Evolutionary conservation across 2,113 vertebrate species (phyloP).

Genomic region (Saccopteryx bilineata): DNA sequence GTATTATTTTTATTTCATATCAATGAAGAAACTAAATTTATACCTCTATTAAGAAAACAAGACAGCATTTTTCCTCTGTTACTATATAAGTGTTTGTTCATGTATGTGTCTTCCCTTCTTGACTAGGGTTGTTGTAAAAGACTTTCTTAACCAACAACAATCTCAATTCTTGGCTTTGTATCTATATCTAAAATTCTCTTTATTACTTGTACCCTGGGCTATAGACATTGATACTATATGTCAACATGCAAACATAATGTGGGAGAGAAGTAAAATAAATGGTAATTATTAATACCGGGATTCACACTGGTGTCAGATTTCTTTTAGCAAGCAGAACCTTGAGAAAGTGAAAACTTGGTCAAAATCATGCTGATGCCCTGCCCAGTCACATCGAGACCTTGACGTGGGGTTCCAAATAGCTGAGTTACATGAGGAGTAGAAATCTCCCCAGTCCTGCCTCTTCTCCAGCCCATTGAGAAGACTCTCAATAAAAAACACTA

Average conservation of each 20-base stretch:
- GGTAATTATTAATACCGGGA: constrained; percentile 7
- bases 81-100: neutral
- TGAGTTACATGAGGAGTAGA: neutral
- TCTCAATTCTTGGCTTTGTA: neutral
- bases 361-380: neutral
- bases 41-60: neutral
- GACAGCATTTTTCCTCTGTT: neutral
- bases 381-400: neutral
- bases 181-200: constrained; percentile 8
- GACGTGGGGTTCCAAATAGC: neutral
- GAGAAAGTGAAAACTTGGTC: neutral
- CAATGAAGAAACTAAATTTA: neutral
- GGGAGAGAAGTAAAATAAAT: neutral
- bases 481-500: neutral
- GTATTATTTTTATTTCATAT: neutral
- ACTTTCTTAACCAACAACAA: neutral
- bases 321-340: neutral
- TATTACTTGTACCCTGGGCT: neutral
- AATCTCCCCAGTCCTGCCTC: neutral
- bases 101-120: neutral
- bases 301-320: neutral
- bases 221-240: neutral
- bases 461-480: neutral
- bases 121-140: neutral
- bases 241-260: constrained; percentile 5